Evolutionary conservation across 2,888 invertebrate genomes (phyloP), one percentile per base, ranked within the genome.

Genomic region (Hybos culiciformis): DNA sequence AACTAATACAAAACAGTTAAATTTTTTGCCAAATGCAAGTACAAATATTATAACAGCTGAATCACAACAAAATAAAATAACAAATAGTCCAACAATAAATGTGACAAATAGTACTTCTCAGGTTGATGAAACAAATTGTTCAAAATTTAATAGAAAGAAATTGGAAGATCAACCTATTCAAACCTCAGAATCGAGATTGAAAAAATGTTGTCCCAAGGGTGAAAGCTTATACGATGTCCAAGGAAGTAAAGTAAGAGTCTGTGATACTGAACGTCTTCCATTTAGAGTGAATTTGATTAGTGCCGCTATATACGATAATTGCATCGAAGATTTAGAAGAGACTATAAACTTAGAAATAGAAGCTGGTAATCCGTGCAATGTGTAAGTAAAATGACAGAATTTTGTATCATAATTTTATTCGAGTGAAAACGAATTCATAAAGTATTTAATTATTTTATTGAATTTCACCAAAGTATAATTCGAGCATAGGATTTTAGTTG

Each of bases 131-230:
- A 36, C 19, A n/a, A 14, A 5, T 20, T 36, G 36, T 36, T 36
- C 21, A n/a, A 21, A 20, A n/a, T 20, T 36, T 7, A 21, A 36
- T 8, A 19, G 60, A 1, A 54, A 57, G 39, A 59, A 54, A 39
- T 48, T 48, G 1, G 48, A 52, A 26, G 48, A 33, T 4, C 62
- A 62, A 38, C 63, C 62, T 2, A 24, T 51, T 7, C 44, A 46
- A 4, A 51, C 50, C n/a, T 40, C 51, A 7, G 45, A 47, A 4
- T 57, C 72, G 59, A 68, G 67, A 56, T 59, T 70, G 55, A 67
- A 68, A 46, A 66, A 66, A 54, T 64, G 66, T 41, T 63, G 65
- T 47, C 59, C 65, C 11, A 48, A 56, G 21, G 62, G 61, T 37
- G 62, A 62, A 48, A 61, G 58, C 43, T 50, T 62, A 36, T 52